These are phyloP conservation scores for Pyrgus malvae DNA, from an alignment of 2,888 invertebrate species.

Conservation along the genomic window DNA sequence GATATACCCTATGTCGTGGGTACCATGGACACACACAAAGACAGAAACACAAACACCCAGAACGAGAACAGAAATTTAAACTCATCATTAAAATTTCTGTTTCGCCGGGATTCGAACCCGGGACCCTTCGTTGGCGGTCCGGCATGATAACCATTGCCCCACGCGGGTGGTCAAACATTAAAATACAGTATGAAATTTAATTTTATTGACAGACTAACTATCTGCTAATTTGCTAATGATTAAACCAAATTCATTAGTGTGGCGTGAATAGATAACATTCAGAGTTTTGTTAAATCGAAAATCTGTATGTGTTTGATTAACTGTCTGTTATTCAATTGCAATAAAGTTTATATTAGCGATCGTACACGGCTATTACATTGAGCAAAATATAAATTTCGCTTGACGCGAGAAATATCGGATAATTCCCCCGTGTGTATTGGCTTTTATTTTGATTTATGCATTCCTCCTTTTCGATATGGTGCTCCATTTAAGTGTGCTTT, in stretches of 20 bases:
- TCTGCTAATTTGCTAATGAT: slow-evolving; percentile 7
- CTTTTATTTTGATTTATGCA: slow-evolving; percentile 23
- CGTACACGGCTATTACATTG: slow-evolving; percentile 8
- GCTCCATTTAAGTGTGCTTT: not conserved
- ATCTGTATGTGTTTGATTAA: slow-evolving; percentile 16
- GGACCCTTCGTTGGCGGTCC: too few species aligned
- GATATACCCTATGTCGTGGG: too few species aligned
- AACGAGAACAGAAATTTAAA: too few species aligned
- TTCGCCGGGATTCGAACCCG: too few species aligned
- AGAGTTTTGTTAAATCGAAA: slow-evolving; percentile 5
- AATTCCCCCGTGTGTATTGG: slow-evolving; percentile 19
- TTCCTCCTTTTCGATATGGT: slow-evolving; percentile 5
- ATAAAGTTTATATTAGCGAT: slow-evolving; percentile 20
- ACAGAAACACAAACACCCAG: too few species aligned
- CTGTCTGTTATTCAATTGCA: slow-evolving; percentile 1
- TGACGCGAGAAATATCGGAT: slow-evolving; percentile 18
- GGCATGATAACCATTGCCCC: too few species aligned
- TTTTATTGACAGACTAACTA: not conserved
- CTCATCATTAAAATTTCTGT: too few species aligned
- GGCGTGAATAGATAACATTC: slow-evolving; percentile 17
- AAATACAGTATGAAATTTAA: too few species aligned
- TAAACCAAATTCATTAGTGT: slow-evolving; percentile 14
- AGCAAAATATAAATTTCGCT: slow-evolving; percentile 22
- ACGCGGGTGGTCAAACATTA: too few species aligned
- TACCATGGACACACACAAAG: too few species aligned